Base-by-base conservation (phyloP, 2,797 vertebrate genomes). In the Geotrypetes seraphini region DNA sequence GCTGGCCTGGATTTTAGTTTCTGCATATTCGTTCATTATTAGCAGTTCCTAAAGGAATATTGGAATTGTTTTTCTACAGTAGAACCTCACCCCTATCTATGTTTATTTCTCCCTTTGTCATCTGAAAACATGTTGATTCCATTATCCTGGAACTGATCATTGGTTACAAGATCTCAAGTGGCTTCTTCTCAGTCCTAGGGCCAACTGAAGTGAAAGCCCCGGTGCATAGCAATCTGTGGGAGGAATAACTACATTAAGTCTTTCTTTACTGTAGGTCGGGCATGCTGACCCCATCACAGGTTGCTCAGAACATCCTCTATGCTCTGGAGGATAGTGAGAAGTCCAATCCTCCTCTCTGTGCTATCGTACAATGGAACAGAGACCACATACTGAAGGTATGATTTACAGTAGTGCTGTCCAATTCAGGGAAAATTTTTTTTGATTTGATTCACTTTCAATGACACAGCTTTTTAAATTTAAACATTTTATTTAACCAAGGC, bases 291-390 rank as follows among this genome's bases (percentile, higher is more conserved):
- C 71, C 69, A 3, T 44, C 45, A 26, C 62, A 70, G 15, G 60
- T 72, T 18, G 69, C 66, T 22, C 57, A 48, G 50, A 74, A 74
- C 41, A 51, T 74, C 45, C 43, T 70, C 50, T 45, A 55, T 8
- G 1, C 21, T 15, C 36, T 74, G 45, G 62, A 72, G 46, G 64
- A 63, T 35, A 43, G 36, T 0, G 45, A 66, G 33, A 60, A 56
- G 55, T 48, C 47, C 10, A 53, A 12, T 0, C 51, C 50, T 1
- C 56, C 43, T 0, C 50, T 70, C 31, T 50, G 50, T 57, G 69
- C 69, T 2, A 57, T 74, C 19, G 60, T 66, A 35, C 66, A 74
- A 1, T 72, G 62, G 60, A 41, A 72, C 35, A 36, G 1, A 29
- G 32, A 50, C 4, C 56, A 68, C 44, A 72, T 74, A 31, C 58